Base-by-base conservation (phyloP, 2,113 vertebrate genomes). In the Aptenodytes forsteri region DNA sequence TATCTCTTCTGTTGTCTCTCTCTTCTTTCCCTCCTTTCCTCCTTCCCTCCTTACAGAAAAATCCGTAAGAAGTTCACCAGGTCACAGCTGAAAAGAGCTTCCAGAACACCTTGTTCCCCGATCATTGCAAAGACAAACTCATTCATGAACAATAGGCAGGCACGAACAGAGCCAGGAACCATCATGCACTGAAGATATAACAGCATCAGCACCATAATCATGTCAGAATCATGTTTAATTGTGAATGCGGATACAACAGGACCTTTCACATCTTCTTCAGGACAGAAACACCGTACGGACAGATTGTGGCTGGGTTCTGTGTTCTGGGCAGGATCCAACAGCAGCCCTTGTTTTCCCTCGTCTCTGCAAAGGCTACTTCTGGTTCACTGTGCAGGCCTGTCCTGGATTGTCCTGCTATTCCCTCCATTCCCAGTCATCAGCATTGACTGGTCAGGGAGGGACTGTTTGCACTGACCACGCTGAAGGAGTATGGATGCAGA, bases 51-150 rank as follows among this genome's bases (percentile, higher is more conserved):
- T 58, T 97, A 38, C 93, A 98, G 98, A 98, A 98, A 90, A 97
- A 97, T 97, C 93, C 97, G 97, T 97, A 98, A 98, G 92, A 97
- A 94, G 91, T 97, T 97, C 93, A 97, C 97, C 44, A 96, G 95
- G 55, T 96, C 80, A 16, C 96, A 98, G 69, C 91, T 98, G 97
- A 98, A 97, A 97, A 97, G 92, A 98, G 97, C 96, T 94, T 98
- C 97, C 89, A 96, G 97, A 89, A 95, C 94, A 83, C 97, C 97
- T 91, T 97, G 95, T 91, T 97, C 95, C 96, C 96, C 95, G 0
- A 89, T 98, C 80, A 52, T 91, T 92, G 77, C 76, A 85, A 97
- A 95, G 91, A 83, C 87, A 81, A 98, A 96, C 47, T 89, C 80
- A 86, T 80, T 95, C 90, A 89, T 95, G 95, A 97, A 91, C 79